Conservation (phyloP, 1,140 invertebrate species). For the Leptinotarsa defecta region DNA sequence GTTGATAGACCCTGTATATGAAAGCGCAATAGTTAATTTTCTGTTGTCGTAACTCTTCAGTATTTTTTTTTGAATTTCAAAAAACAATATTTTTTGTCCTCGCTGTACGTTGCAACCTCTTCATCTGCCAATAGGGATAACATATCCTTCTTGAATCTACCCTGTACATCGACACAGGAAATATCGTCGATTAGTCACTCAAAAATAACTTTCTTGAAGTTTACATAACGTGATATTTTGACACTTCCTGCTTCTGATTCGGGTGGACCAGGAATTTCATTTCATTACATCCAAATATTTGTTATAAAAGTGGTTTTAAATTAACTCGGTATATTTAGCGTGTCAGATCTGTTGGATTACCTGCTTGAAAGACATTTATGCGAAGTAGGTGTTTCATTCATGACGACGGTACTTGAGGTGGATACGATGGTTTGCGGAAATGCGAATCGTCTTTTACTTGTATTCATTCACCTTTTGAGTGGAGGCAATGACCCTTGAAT, state of each 20-base stretch:
- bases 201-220: neutral
- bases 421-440: no score
- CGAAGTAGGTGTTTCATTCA: neutral
- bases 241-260: slow-evolving; percentile 1
- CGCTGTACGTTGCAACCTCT: no score
- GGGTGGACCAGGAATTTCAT: slow-evolving; percentile 2
- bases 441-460: no score
- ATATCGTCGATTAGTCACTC: slow-evolving; percentile 6
- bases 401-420: neutral
- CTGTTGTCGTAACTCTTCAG: no score
- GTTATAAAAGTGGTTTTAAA: neutral
- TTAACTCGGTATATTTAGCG: slow-evolving; percentile 1
- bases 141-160: neutral
- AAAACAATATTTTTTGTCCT: no score
- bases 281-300: slow-evolving; percentile 6
- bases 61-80: no score
- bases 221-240: neutral
- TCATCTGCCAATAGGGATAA: no score
- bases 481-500: no score
- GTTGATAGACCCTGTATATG: no score
- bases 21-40: no score
- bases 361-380: neutral
- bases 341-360: neutral
- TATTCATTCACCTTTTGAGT: no score
- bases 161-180: neutral